phyloP scores from a whole-genome alignment of 1,140 invertebrate species.

The Ceratosolen solmsi region DNA sequence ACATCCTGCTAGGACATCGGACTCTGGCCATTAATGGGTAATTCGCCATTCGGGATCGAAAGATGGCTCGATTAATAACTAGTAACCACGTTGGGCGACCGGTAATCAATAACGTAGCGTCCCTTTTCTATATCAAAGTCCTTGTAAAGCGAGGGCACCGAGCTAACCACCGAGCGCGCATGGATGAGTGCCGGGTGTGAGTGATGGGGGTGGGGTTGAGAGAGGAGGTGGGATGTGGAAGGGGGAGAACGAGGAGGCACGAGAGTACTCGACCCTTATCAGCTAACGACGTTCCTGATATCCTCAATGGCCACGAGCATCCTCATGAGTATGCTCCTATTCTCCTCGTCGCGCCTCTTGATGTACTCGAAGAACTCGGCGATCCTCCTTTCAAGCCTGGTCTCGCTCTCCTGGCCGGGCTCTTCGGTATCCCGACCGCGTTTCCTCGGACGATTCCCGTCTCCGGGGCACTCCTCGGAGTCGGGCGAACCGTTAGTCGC shows the following conservation, averaged over 20 bases:
- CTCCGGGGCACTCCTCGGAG: background rate
- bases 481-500: background rate
- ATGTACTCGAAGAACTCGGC: conserved; percentile 60
- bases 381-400: conserved; percentile 52
- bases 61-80: background rate
- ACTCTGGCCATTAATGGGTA: background rate
- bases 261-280: background rate
- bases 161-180: no score
- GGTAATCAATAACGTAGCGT: no score
- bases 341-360: conserved; percentile 60
- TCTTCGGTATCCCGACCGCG: background rate
- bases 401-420: conserved; percentile 35
- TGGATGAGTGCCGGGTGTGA: no score
- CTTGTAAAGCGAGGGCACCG: no score
- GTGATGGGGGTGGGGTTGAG: no score
- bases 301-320: conserved; percentile 60
- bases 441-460: background rate
- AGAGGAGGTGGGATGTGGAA: background rate
- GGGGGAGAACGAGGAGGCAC: background rate
- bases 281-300: conserved; percentile 47
- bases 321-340: conserved; percentile 57
- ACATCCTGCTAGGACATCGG: background rate
- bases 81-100: background rate
- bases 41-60: background rate
- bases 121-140: no score